phyloP scores from a whole-genome alignment of 2,888 invertebrate species.

The Stramonita haemastoma region DNA sequence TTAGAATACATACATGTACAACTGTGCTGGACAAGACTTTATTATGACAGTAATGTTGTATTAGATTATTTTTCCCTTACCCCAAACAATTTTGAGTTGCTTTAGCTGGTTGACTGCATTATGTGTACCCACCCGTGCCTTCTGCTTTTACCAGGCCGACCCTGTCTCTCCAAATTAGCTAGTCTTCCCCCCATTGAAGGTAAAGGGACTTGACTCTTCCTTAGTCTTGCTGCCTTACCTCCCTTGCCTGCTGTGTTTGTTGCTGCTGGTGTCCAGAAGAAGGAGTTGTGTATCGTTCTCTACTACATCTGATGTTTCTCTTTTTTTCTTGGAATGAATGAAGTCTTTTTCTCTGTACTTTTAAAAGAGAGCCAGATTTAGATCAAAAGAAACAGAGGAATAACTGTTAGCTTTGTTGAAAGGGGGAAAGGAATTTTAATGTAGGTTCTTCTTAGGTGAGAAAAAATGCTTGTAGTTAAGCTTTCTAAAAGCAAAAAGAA shows the following conservation, averaged over 20 bases:
- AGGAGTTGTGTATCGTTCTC: background rate
- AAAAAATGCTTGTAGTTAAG: too few relatives aligned
- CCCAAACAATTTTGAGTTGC: background rate
- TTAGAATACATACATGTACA: too few relatives aligned
- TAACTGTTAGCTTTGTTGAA: too few relatives aligned
- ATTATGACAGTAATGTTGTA: too few relatives aligned
- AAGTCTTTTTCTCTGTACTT: background rate
- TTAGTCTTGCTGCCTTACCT: constrained; percentile 11
- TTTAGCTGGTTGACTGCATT: background rate
- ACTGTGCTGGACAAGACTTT: too few relatives aligned
- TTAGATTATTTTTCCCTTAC: background rate
- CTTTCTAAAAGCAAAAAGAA: too few relatives aligned
- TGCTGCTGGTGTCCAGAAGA: background rate
- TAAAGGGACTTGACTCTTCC: background rate
- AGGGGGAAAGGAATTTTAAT: too few relatives aligned
- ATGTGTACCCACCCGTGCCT: constrained; percentile 8
- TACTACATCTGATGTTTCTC: background rate
- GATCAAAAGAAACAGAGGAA: too few relatives aligned
- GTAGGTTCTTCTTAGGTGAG: too few relatives aligned
- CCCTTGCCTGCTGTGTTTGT: background rate
- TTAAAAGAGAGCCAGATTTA: too few relatives aligned
- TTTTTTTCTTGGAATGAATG: background rate
- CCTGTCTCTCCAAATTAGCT: constrained; percentile 32
- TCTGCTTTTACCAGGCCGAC: constrained; percentile 32
- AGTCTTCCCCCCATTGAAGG: constrained; percentile 27